Conservation (phyloP, 2,113 vertebrate species). For the Phycodurus eques region DNA sequence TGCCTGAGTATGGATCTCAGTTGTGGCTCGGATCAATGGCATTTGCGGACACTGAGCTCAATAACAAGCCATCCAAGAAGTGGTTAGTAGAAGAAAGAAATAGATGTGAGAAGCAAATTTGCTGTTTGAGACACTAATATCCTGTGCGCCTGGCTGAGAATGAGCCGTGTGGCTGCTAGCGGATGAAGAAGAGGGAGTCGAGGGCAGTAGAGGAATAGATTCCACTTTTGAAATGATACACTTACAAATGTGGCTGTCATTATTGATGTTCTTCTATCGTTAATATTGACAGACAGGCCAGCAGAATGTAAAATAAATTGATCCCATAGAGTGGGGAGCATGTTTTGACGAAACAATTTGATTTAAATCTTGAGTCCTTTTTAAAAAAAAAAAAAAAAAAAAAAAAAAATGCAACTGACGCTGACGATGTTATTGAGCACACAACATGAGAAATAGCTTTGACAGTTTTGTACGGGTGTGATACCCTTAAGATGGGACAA, state of each 20-base stretch:
- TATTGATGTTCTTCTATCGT: constrained; percentile 73
- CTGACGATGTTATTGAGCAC: constrained; percentile 37
- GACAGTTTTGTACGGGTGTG: constrained; percentile 26
- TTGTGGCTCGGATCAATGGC: constrained; percentile 99
- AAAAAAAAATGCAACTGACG: constrained; percentile 44
- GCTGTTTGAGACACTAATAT: constrained; percentile 95
- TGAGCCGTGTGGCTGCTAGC: constrained; percentile 62
- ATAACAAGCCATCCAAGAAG: constrained; percentile 97
- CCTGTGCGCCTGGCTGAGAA: constrained; percentile 81
- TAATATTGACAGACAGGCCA: constrained; percentile 70
- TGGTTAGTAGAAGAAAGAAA: constrained; percentile 86
- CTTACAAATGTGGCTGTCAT: constrained; percentile 71
- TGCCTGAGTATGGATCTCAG: constrained; percentile 95
- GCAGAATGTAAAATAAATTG: constrained; percentile 70
- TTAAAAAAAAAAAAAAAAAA: constrained; percentile 47
- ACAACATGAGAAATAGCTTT: constrained; percentile 25
- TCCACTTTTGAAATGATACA: constrained; percentile 67
- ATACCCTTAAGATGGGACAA: constrained; percentile 8
- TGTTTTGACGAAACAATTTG: constrained; percentile 63
- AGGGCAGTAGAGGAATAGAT: constrained; percentile 65
- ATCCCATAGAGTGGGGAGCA: constrained; percentile 50
- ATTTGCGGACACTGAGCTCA: constrained; percentile 99
- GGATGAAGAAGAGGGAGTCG: constrained; percentile 51
- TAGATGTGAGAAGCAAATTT: constrained; percentile 99
- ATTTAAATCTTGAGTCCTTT: constrained; percentile 60